Percentiles rank a stretch among this genome's conserved stretches.
phyloP scores from a whole-genome alignment of 2,797 vertebrate species.

The Cyprinodon diabolis region DNA sequence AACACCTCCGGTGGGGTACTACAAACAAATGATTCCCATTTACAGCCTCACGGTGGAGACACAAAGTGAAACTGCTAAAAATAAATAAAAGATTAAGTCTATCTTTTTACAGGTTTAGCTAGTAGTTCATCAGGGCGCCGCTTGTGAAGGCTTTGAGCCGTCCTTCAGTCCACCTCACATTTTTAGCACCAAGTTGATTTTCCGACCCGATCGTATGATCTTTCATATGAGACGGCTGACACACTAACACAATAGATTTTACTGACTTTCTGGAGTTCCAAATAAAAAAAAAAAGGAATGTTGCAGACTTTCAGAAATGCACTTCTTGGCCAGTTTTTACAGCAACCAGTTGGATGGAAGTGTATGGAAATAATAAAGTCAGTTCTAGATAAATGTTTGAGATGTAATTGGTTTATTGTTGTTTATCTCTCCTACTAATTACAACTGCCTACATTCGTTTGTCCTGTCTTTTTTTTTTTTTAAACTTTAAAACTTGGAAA shows the following conservation, averaged over 20 bases:
- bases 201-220: slow-evolving; percentile 36
- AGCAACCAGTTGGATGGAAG: slow-evolving; percentile 44
- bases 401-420: slow-evolving; percentile 50
- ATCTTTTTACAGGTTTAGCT: slow-evolving; percentile 29
- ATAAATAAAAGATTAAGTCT: slow-evolving; percentile 41
- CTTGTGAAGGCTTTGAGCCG: slow-evolving; percentile 46
- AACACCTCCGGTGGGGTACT: slow-evolving; percentile 76
- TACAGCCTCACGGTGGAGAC: slow-evolving; percentile 79
- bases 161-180: slow-evolving; percentile 47
- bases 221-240: slow-evolving; percentile 35
- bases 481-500: slow-evolving; percentile 54
- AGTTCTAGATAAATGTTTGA: slow-evolving; percentile 58
- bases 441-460: slow-evolving; percentile 35
- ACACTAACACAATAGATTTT: slow-evolving; percentile 60
- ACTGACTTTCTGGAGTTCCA: slow-evolving; percentile 52
- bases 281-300: slow-evolving; percentile 51
- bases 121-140: slow-evolving; percentile 14
- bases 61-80: slow-evolving; percentile 81
- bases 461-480: slow-evolving; percentile 18
- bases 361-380: slow-evolving; percentile 36
- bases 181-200: slow-evolving; percentile 39
- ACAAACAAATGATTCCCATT: slow-evolving; percentile 59
- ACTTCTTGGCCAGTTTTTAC: slow-evolving; percentile 72
- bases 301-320: slow-evolving; percentile 39
- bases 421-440: slow-evolving; percentile 42